Evolutionary conservation across 2,797 vertebrate genomes (phyloP), one percentile per base, ranked within the genome.

Genomic region (Pangasius macronema): DNA sequence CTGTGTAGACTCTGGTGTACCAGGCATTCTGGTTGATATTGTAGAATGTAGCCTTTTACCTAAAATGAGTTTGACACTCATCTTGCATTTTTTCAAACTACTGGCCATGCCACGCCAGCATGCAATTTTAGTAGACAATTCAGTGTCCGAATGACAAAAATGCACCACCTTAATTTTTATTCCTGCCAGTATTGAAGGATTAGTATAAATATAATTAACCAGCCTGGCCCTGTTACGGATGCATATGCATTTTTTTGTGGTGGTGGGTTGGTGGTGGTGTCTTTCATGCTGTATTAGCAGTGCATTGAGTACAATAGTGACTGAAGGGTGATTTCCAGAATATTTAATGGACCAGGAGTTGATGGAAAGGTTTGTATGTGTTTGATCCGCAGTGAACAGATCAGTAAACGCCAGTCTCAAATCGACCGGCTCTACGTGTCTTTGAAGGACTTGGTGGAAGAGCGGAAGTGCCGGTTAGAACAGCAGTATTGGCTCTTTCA

Each of bases 401-500:
- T 99, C 94, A 99, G 97, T 94, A 96, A 97, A 92, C 96, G 97
- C 0, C 98, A 99, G 95, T 98, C 97, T 0, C 98, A 98, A 95
- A 97, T 99, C 88, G 98, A 99, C 95, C 97, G 98, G 11, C 95
- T 99, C 39, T 99, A 99, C 65, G 98, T 98, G 93, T 97, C 97
- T 0, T 97, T 99, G 95, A 99, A 98, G 95, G 98, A 99, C 90
- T 95, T 99, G 94, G 97, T 97, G 51, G 97, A 99, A 90, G 97
- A 99, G 76, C 94, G 96, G 84, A 97, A 98, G 93, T 97, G 94
- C 81, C 92, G 95, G 2, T 93, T 99, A 93, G 98, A 99, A 93
- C 98, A 99, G 93, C 98, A 99, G 91, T 99, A 99, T 91, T 99
- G 98, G 98, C 97, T 99, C 39, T 98, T 95, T 93, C 98, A 99